Evolutionary conservation across 2,113 vertebrate genomes (phyloP).

Genomic region (Aspidoscelis tigris): DNA sequence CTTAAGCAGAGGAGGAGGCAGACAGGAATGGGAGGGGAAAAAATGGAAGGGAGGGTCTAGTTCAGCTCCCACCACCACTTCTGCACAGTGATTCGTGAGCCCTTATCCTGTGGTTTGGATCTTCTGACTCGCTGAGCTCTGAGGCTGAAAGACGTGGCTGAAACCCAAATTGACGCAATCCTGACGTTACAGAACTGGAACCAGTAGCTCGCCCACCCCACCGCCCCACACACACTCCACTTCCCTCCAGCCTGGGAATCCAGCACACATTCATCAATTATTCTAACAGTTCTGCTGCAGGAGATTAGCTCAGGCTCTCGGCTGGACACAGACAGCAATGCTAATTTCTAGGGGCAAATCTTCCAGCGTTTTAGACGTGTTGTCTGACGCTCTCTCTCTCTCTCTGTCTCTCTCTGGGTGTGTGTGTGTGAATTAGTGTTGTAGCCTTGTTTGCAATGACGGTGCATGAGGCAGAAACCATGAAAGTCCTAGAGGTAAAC

Average conservation of each 20-base stretch:
- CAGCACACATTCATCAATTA: conserved; percentile 75
- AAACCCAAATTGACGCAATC: conserved; percentile 89
- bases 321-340: conserved; percentile 34
- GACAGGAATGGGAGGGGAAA: background rate
- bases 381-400: background rate
- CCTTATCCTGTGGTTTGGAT: conserved; percentile 72
- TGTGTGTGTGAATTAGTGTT: background rate
- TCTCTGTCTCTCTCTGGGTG: too few relatives aligned
- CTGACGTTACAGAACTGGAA: conserved; percentile 90
- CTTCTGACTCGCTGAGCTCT: conserved; percentile 72
- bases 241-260: conserved; percentile 49
- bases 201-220: conserved; percentile 71
- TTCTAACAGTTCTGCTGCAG: conserved; percentile 74
- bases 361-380: background rate
- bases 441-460: background rate
- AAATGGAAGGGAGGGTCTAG: conserved; percentile 50
- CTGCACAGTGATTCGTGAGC: conserved; percentile 69
- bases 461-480: background rate
- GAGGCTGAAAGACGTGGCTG: conserved; percentile 78
- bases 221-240: background rate
- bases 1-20: conserved; percentile 30
- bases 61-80: conserved; percentile 53
- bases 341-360: conserved; percentile 41
- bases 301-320: conserved; percentile 61
- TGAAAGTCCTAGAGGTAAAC: conserved; percentile 39